These are phyloP conservation scores for Ginglymostoma cirratum DNA, from an alignment of 2,113 vertebrate species.

Conservation along the genomic window DNA sequence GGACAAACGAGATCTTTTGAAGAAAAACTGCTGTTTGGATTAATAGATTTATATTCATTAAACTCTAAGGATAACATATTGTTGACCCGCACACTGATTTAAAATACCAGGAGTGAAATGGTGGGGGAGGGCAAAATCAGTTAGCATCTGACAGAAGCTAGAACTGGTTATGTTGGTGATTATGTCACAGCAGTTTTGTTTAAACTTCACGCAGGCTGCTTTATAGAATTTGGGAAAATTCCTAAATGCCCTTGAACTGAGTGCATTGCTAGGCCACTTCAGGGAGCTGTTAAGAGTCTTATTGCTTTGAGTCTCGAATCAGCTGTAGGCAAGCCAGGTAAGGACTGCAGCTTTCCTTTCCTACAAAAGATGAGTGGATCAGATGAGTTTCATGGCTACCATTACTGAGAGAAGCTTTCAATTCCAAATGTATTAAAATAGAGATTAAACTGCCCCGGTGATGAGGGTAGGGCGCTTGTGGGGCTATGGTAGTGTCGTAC, in stretches of 20 bases:
- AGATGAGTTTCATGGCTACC: no score
- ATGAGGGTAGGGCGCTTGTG: no score
- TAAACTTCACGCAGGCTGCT: background rate
- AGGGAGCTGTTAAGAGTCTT: background rate
- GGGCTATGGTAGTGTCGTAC: no score
- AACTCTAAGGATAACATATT: no score
- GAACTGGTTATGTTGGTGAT: background rate
- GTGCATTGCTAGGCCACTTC: background rate
- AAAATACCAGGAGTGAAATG: background rate
- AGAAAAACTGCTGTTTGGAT: background rate
- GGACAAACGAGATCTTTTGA: background rate
- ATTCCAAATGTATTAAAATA: no score
- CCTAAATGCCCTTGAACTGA: background rate
- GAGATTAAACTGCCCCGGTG: no score
- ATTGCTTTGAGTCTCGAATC: no score
- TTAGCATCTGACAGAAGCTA: background rate
- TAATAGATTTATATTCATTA: background rate
- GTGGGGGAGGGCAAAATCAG: background rate
- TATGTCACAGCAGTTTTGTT: background rate
- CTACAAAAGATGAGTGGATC: no score
- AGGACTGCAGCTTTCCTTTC: no score
- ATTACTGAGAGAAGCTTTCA: no score
- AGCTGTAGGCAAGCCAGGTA: no score
- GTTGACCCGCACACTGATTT: background rate
- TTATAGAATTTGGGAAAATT: background rate